phyloP scores from a whole-genome alignment of 2,888 invertebrate species.

The Trichacis sp. region DNA sequence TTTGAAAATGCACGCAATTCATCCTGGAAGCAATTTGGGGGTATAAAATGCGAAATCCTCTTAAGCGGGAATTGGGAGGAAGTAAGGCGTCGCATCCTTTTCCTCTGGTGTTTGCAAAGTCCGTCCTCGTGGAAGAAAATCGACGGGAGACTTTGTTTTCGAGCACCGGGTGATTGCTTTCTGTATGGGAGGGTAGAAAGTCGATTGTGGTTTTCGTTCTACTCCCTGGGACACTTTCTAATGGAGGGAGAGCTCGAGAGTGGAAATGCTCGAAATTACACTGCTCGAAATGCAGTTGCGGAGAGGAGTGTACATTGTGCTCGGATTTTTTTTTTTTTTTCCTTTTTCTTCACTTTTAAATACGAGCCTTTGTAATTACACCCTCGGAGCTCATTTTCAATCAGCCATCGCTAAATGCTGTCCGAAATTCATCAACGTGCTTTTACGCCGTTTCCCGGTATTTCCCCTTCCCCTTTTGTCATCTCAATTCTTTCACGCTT shows the following conservation, averaged over 20 bases:
- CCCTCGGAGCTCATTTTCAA: not conserved
- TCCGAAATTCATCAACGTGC: no score
- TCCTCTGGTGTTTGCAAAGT: constrained; percentile 13
- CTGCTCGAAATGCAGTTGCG: not conserved
- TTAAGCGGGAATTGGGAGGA: constrained; percentile 9
- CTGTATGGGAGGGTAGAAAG: constrained; percentile 12
- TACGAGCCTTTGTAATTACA: not conserved
- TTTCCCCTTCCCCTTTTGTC: no score
- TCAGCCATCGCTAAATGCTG: not conserved
- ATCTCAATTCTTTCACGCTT: no score
- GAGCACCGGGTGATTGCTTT: constrained; percentile 22
- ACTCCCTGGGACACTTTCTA: constrained; percentile 15
- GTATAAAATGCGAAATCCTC: no score
- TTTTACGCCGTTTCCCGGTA: no score
- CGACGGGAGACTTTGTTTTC: constrained; percentile 22
- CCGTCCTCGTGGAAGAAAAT: constrained; percentile 17
- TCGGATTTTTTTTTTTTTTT: not conserved
- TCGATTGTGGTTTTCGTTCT: constrained; percentile 12
- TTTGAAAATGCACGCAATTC: no score
- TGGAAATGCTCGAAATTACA: constrained; percentile 14
- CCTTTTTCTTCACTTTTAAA: not conserved
- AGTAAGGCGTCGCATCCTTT: constrained; percentile 3
- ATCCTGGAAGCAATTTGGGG: no score
- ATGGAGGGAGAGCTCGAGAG: constrained; percentile 5
- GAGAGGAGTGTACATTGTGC: constrained; percentile 2